Percentiles rank a stretch among this genome's conserved stretches.
phyloP scores from a whole-genome alignment of 2,797 vertebrate genomes.

The Macrochelys suwanniensis region DNA sequence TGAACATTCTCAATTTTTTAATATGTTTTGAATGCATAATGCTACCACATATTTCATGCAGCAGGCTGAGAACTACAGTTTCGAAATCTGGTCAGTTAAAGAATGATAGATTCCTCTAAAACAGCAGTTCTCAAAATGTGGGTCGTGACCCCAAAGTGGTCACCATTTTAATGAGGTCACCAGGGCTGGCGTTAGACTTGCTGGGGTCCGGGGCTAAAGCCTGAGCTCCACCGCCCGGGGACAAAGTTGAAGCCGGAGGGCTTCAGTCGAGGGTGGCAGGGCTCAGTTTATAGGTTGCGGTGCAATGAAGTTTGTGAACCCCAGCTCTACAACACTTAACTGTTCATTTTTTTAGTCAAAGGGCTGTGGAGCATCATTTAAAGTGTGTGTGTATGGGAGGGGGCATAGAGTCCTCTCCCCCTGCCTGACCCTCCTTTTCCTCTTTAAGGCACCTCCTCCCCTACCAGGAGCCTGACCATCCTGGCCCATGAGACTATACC shows the following conservation, averaged over 20 bases:
- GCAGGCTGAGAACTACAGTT: background rate
- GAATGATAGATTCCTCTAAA: background rate
- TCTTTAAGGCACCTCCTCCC: background rate
- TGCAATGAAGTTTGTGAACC: too few species aligned
- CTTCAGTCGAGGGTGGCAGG: too few species aligned
- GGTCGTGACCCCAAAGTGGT: too few species aligned
- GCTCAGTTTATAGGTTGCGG: too few species aligned
- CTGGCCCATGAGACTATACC: background rate
- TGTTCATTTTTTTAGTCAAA: background rate
- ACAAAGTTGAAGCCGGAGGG: too few species aligned
- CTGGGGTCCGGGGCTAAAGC: too few species aligned
- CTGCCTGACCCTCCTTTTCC: background rate
- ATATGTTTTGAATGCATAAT: background rate
- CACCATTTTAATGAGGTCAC: too few species aligned
- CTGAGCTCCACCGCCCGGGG: too few species aligned
- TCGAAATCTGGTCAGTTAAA: background rate
- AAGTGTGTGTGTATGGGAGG: background rate
- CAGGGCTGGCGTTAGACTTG: too few species aligned
- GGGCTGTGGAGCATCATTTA: background rate
- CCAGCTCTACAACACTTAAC: background rate
- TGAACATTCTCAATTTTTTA: background rate
- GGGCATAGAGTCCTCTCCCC: background rate
- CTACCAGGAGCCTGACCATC: background rate
- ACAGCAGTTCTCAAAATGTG: background rate
- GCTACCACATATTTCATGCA: background rate